phyloP scores from a whole-genome alignment of 53 echinoderm and acorn worm species.

The Zoroaster sp. region DNA sequence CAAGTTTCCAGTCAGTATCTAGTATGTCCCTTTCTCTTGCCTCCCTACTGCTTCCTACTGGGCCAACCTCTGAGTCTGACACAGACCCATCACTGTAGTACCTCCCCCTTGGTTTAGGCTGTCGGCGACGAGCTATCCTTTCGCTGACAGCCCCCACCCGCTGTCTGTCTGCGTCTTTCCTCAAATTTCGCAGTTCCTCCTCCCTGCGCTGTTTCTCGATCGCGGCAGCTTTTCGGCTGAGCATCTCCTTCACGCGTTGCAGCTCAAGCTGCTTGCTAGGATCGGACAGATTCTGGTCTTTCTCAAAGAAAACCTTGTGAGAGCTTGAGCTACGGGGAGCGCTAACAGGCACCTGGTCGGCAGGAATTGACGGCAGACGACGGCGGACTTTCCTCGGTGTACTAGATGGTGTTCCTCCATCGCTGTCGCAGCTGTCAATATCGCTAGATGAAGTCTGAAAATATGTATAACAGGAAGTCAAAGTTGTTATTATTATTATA shows the following conservation, averaged over 20 bases:
- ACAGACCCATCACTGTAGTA: constrained; percentile 66
- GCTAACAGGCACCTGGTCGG: constrained; percentile 71
- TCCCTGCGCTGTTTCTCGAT: constrained; percentile 83
- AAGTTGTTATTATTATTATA: no score
- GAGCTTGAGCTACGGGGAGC: constrained; percentile 51
- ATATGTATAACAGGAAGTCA: no score
- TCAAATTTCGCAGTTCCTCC: constrained; percentile 62
- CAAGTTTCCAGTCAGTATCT: constrained; percentile 36
- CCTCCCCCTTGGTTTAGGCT: constrained; percentile 53
- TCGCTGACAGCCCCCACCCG: constrained; percentile 71
- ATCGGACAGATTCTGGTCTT: constrained; percentile 61
- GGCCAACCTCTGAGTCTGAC: constrained; percentile 70
- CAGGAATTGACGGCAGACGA: constrained; percentile 82
- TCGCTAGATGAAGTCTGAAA: constrained; percentile 86
- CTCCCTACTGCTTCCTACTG: constrained; percentile 11
- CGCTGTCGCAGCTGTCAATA: constrained; percentile 90
- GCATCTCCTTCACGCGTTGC: constrained; percentile 80
- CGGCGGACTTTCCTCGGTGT: constrained; percentile 81
- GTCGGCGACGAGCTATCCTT: constrained; percentile 56
- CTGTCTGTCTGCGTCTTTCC: constrained; percentile 57
- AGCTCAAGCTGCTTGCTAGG: constrained; percentile 75
- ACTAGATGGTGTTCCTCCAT: constrained; percentile 65
- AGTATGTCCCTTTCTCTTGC: constrained; percentile 10
- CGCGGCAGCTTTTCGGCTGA: constrained; percentile 86
- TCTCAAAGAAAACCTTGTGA: constrained; percentile 31